phyloP scores from a whole-genome alignment of 2,888 invertebrate species.

The Melangyna quadrimaculata region DNA sequence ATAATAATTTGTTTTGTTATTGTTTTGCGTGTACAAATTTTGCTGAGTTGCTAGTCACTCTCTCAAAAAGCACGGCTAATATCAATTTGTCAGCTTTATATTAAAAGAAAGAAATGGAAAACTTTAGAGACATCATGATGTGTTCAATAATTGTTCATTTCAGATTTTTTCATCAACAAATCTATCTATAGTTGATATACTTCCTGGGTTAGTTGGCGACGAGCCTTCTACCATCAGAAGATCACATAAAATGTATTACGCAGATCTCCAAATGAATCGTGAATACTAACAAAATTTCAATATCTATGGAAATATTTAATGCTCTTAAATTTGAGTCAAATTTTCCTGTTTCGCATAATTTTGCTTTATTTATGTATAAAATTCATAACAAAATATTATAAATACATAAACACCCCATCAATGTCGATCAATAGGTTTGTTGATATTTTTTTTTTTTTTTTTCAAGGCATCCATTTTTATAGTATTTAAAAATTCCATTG shows the following conservation, averaged over 20 bases:
- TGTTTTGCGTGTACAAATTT: too few relatives aligned
- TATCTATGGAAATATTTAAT: slow-evolving; percentile 1
- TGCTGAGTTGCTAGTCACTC: too few relatives aligned
- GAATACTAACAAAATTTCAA: background rate
- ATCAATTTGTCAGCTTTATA: too few relatives aligned
- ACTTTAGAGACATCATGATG: too few relatives aligned
- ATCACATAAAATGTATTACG: background rate
- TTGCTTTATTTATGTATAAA: background rate
- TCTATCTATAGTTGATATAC: background rate
- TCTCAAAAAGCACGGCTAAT: too few relatives aligned
- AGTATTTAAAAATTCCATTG: slow-evolving; percentile 16
- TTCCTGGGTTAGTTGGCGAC: background rate
- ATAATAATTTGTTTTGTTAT: too few relatives aligned
- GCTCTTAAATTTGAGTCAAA: background rate
- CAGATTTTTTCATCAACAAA: too few relatives aligned
- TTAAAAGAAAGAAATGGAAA: too few relatives aligned
- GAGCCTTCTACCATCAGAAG: background rate
- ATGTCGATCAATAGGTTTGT: slow-evolving; percentile 16
- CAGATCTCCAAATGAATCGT: background rate
- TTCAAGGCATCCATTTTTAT: background rate
- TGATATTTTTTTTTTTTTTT: background rate
- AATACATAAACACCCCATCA: background rate
- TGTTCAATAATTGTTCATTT: too few relatives aligned
- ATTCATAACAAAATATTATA: slow-evolving; percentile 1
- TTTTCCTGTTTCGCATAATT: slow-evolving; percentile 1